Base-by-base conservation (phyloP, 2,888 invertebrate species). In the Junonia oenone region DNA sequence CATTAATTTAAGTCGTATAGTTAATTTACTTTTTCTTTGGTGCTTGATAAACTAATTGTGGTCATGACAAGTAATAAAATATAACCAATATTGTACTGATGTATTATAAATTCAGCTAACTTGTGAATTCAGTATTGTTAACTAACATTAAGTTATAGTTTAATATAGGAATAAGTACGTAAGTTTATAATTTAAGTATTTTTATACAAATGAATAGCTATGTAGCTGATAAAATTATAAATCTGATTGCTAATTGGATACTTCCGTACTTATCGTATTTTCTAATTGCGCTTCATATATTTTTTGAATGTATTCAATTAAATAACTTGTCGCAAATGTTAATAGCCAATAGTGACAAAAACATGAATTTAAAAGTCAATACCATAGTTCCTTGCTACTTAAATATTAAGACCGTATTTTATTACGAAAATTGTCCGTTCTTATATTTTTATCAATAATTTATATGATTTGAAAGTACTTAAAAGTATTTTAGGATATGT, bases 11-110 rank as follows among this genome's bases (percentile, higher is more conserved):
- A 49, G 38, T 56, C n/a, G n/a, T n/a, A n/a, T 46, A 27, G 49
- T 14, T 52, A 51, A 33, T 50, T 17, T 56, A 47, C 33, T 56
- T 22, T 33, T 43, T 58, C n/a, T 56, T 40, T 52, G 58, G 56
- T 62, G 60, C 56, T 60, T 49, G 35, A 27, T 33, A 53, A 29
- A 43, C 19, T 45, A 37, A 49, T 35, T 29, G 49, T 22, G 22
- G 46, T 17, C 40, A 40, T 40, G 17, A 17, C 22, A 43, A 22
- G 40, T 31, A 8, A 15, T 33, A 26, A 33, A 35, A 45, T 17
- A 11, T 26, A 43, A 43, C 2, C 2, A 22, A 26, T 11, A 19
- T n/a, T n/a, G n/a, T n/a, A n/a, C n/a, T n/a, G n/a, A n/a, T 53
- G 40, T 40, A 53, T 48, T 48, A 31, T 31, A 47, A 53, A 40